A percentile compares a stretch with the other conserved stretches of the same genome.
Evolutionary conservation across 92 coral and sea anemone species (phyloP).

Genomic region (Montipora capitata): DNA sequence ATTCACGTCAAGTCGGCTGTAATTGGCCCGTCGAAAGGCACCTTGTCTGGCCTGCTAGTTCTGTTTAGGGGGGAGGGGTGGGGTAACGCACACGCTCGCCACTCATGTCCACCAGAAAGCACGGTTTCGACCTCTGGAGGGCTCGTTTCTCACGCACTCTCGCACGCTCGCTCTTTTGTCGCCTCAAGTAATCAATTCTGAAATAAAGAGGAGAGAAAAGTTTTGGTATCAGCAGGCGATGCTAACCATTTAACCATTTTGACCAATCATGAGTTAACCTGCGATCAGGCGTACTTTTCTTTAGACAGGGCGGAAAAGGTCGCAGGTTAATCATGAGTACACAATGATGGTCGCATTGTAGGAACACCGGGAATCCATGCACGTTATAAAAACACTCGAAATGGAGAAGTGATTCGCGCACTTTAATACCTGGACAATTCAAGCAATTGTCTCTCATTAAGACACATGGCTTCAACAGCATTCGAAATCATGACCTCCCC

Average conservation of each 20-base stretch:
- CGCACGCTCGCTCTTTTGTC: conserved; percentile 71
- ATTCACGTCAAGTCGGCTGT: conserved; percentile 36
- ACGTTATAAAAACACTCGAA: too few relatives aligned
- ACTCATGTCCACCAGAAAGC: neutral
- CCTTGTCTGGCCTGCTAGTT: conserved; percentile 21
- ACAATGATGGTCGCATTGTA: too few relatives aligned
- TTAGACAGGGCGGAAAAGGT: too few relatives aligned
- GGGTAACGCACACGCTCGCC: conserved; percentile 56
- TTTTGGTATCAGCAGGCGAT: neutral
- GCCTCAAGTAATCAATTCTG: conserved; percentile 69
- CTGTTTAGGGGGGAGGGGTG: conserved; percentile 49
- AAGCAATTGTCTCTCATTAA: too few relatives aligned
- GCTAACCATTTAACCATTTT: neutral
- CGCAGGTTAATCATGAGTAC: too few relatives aligned
- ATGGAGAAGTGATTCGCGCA: too few relatives aligned
- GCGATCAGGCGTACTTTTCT: too few relatives aligned
- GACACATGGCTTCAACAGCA: too few relatives aligned
- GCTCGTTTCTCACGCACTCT: conserved; percentile 80
- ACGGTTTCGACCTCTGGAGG: conserved; percentile 34
- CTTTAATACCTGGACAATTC: too few relatives aligned
- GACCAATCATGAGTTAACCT: too few relatives aligned
- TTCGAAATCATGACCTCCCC: too few relatives aligned
- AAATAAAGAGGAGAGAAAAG: neutral
- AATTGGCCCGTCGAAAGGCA: conserved; percentile 20
- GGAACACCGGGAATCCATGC: too few relatives aligned